Base-by-base conservation (phyloP, 2,113 vertebrate genomes). In the Smithornis capensis region DNA sequence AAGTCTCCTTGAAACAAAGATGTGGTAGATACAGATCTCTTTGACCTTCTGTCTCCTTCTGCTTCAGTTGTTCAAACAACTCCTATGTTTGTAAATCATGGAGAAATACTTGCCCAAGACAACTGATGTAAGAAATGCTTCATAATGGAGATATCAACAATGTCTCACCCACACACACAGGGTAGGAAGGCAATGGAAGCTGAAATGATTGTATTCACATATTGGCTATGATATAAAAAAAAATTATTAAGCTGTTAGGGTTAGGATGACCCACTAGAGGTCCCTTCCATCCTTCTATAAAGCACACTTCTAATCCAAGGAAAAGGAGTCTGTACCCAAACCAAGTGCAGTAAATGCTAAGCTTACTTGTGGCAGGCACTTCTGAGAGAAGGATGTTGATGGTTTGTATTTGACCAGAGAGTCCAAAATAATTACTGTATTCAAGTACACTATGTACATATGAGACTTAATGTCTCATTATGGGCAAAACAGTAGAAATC, bases 231-330 rank as follows among this genome's bases (percentile, higher is more conserved):
- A 68, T 15, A 95, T 38, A 76, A 87, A 82, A 96, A 88, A 95
- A 90, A 95, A 95, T 77, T 80, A 91, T 92, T 70, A 91, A 90
- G 86, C 95, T 98, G 96, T 97, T 96, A 93, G 94, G 94, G 93
- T 96, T 92, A 95, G 71, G 83, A 96, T 96, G 97, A 98, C 97
- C 98, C 98, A 97, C 94, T 96, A 97, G 91, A 95, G 96, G 95
- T 97, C 96, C 96, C 83, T 98, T 97, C 96, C 97, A 97, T 63
- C 89, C 95, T 95, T 90, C 62, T 79, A 21, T 92, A 97, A 94
- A 96, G 91, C 8, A 63, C 40, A 80, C 74, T 78, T 96, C 93
- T 96, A 86, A 77, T 93, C 95, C 91, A 93, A 95, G 85, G 21
- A 91, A 93, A 92, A 95, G 80, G 73, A 86, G 91, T 47, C 92